Conservation (phyloP, 2,888 invertebrate genomes). For the Oegoconia quadripuncta region DNA sequence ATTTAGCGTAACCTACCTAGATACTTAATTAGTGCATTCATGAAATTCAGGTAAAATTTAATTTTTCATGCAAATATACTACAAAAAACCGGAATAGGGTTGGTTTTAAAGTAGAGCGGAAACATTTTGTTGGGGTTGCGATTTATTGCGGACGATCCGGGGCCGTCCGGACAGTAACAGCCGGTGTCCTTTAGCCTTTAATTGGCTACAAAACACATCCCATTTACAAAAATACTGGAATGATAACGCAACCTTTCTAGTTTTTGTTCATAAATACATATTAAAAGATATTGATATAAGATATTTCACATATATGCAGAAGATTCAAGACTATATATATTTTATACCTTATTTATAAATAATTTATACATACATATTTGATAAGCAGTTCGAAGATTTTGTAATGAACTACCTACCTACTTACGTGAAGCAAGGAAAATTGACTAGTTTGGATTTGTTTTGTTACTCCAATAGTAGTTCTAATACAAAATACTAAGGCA, state of each 20-base stretch:
- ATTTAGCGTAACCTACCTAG: not conserved
- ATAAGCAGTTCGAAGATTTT: too few species aligned
- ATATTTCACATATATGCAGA: not conserved
- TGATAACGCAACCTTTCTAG: conserved; percentile 39
- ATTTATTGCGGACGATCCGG: conserved; percentile 64
- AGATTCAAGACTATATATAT: not conserved
- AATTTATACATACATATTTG: too few species aligned
- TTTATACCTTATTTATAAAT: too few species aligned
- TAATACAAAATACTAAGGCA: too few species aligned
- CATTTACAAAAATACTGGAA: conserved; percentile 55
- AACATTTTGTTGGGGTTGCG: conserved; percentile 69
- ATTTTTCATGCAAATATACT: conserved; percentile 25
- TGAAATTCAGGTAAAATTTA: not conserved
- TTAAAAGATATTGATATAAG: not conserved
- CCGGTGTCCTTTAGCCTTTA: conserved; percentile 66
- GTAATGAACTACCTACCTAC: too few species aligned
- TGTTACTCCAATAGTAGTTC: too few species aligned
- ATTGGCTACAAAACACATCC: conserved; percentile 75
- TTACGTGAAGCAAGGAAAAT: too few species aligned
- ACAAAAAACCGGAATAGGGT: conserved; percentile 25
- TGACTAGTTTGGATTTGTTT: too few species aligned
- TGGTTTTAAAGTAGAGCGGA: conserved; percentile 47
- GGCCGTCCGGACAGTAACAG: conserved; percentile 41
- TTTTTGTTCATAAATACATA: not conserved
- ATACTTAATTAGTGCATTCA: not conserved